Evolutionary conservation across 2,113 vertebrate species (phyloP).

Genomic region (Electrona antarctica): DNA sequence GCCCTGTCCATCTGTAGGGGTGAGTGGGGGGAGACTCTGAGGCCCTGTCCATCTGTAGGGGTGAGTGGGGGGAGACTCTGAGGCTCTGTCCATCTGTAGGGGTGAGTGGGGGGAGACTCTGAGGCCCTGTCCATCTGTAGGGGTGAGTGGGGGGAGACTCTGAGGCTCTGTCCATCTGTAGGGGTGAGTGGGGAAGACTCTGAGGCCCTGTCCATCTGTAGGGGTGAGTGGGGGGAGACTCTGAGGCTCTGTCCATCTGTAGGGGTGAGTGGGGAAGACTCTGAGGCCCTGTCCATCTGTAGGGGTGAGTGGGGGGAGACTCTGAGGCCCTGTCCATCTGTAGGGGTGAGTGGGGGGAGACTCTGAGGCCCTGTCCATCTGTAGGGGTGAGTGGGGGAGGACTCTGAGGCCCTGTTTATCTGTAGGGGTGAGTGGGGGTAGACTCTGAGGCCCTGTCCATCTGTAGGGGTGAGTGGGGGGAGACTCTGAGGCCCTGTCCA

Average conservation of each 20-base stretch:
- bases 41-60: conserved; percentile 91
- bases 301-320: conserved; percentile 85
- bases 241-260: conserved; percentile 91
- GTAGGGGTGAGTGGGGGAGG: conserved; percentile 85
- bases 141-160: conserved; percentile 85
- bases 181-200: conserved; percentile 86
- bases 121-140: conserved; percentile 93
- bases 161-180: conserved; percentile 91
- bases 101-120: conserved; percentile 84
- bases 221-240: conserved; percentile 85
- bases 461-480: conserved; percentile 86
- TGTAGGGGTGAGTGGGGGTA: conserved; percentile 86
- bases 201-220: conserved; percentile 91
- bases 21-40: conserved; percentile 84
- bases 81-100: conserved; percentile 91
- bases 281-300: conserved; percentile 91
- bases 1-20: conserved; percentile 92
- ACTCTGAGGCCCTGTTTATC: conserved; percentile 90
- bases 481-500: conserved; percentile 90
- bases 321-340: conserved; percentile 92
- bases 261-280: conserved; percentile 85
- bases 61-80: conserved; percentile 84
- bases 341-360: conserved; percentile 85
- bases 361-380: conserved; percentile 91
- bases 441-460: conserved; percentile 91